Base-by-base conservation (phyloP, 2,888 invertebrate species). In the Phragmatobia fuliginosa region DNA sequence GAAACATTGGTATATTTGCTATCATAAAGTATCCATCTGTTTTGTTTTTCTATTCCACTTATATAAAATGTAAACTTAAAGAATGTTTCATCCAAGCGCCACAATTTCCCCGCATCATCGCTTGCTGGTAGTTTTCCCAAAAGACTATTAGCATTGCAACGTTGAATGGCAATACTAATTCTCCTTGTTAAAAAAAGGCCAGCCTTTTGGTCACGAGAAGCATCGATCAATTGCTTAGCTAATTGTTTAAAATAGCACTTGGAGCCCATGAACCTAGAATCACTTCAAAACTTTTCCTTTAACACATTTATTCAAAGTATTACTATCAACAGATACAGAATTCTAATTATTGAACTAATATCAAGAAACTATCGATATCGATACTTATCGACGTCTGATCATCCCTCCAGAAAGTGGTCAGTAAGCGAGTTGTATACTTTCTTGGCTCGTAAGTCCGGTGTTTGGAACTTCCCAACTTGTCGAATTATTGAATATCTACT, bases 361-460 rank as follows among this genome's bases (percentile, higher is more conserved):
- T 31, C 16, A 45, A 38, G 16, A 28, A 41, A 33, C 25, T 63
- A 71, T 76, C 76, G 76, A 75, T 73, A 74, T 67, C 73, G 67
- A 67, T 70, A 73, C 1, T 63, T 14, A 56, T 38, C 18, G 31
- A 16, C 10, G 18, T 21, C 1, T 0, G 2, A 38, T 21, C 86
- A 82, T 75, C 83, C n/a, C 84, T 86, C 71, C 31, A 58, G 45
- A 74, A 78, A 79, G 74, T 79, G 87, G 87, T 82, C 88, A 87
- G 88, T 86, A 87, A 88, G 85, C 87, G 89, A 89, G 87, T 92
- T 89, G 85, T 87, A 92, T 92, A 94, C 90, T 94, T 95, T 94
- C 94, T 95, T 95, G 88, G 90, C 71, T 90, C 92, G 88, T 94
- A 95, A 95, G 94, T 94, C 94, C 94, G 94, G 94, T 90, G 88